These are phyloP conservation scores for Nycticorax nycticorax DNA, from an alignment of 2,113 vertebrate species.

Conservation along the genomic window DNA sequence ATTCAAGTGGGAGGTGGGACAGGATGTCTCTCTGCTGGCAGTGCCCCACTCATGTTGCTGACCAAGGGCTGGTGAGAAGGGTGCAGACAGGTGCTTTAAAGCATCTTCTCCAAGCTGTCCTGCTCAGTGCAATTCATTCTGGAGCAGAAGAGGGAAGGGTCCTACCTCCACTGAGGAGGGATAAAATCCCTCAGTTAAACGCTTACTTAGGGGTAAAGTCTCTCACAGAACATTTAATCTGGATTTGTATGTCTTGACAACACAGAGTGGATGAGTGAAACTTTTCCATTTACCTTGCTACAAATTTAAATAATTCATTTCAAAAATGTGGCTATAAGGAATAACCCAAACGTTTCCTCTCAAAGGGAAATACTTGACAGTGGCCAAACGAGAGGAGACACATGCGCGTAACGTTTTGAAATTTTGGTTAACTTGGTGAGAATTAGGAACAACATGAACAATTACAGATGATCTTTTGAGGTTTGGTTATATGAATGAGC, in stretches of 20 bases:
- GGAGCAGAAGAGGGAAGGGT: not conserved
- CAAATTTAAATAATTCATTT: not conserved
- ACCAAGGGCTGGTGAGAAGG: not conserved
- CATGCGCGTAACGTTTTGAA: not conserved
- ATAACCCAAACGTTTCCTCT: not conserved
- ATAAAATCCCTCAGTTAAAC: not conserved
- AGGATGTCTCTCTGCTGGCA: not conserved
- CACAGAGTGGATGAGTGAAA: not conserved
- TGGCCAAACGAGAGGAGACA: not conserved
- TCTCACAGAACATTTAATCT: not conserved
- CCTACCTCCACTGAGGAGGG: not conserved
- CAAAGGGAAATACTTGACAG: not conserved
- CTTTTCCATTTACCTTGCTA: not conserved
- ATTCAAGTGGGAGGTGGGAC: not conserved
- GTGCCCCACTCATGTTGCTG: not conserved
- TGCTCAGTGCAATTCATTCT: not conserved
- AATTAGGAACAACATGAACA: not conserved
- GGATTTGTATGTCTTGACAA: not conserved
- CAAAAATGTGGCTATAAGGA: not conserved
- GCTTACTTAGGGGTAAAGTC: not conserved
- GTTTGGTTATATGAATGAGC: not conserved
- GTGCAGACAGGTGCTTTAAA: not conserved
- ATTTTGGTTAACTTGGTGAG: not conserved
- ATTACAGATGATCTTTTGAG: not conserved
- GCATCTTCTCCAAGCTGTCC: not conserved